A percentile compares a stretch with the other conserved stretches of the same genome.
Evolutionary conservation across 2,888 invertebrate species (phyloP).

Genomic region (Scaptomyza reducta): DNA sequence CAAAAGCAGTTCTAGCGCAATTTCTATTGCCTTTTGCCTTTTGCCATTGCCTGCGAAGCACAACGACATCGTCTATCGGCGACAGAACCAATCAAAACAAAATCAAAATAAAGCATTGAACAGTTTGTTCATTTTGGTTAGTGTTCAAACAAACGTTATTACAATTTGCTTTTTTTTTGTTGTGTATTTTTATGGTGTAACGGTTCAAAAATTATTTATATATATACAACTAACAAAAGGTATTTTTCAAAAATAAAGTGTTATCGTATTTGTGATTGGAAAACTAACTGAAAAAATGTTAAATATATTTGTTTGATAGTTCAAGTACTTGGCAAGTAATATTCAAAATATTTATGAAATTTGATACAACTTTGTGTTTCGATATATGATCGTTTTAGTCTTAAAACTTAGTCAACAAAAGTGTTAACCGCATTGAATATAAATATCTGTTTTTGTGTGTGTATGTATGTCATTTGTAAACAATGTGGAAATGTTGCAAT

Average conservation of each 20-base stretch:
- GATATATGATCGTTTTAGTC: no score
- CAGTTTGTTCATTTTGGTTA: conserved; percentile 28
- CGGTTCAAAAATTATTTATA: neutral
- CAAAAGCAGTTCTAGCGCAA: conserved; percentile 39
- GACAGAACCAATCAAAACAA: conserved; percentile 37
- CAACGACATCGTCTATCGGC: conserved; percentile 15
- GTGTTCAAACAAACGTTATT: conserved; percentile 8
- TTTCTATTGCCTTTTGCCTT: conserved; percentile 21
- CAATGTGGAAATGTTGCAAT: neutral
- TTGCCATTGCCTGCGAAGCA: conserved; percentile 11
- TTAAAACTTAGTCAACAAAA: no score
- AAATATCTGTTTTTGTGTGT: neutral
- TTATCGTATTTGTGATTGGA: conserved; percentile 9
- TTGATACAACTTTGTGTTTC: no score
- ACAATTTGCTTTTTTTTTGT: conserved; percentile 6
- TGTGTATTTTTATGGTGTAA: conserved; percentile 28
- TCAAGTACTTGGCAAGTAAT: conserved; percentile 7
- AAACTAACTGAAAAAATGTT: conserved; percentile 2
- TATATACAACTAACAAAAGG: conserved; percentile 5
- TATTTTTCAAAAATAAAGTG: conserved; percentile 2
- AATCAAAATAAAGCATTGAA: conserved; percentile 24
- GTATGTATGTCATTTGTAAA: neutral
- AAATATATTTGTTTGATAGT: neutral
- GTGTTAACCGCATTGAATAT: neutral
- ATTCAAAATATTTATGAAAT: no score